Evolutionary conservation across 2,113 vertebrate genomes (phyloP), one percentile per base, ranked within the genome.

Genomic region (Spermophilus dauricus): DNA sequence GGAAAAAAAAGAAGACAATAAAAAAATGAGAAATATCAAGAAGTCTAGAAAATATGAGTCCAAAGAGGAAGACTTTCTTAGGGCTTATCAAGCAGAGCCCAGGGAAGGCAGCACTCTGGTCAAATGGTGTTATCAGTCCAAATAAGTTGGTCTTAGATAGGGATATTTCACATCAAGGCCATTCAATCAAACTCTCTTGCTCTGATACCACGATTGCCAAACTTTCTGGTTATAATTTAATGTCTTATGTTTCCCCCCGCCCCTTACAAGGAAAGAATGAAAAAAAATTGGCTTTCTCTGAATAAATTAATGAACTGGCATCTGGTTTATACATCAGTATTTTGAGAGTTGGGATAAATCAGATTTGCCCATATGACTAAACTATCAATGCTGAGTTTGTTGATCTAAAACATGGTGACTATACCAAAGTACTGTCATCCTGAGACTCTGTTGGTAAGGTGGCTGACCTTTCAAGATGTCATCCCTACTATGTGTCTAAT

Each of bases 161-260:
- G 17, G 8, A 58, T 73, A 13, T 69, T 81, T 93, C 83, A 61
- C n/a, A 92, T 39, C 65, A 82, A 51, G 48, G 48, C 58, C 56
- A 56, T 61, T 32, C 37, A 78, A 65, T 45, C 30, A 76, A 58
- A 5, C 1, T 16, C 5, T 75, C 22, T 67, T 82, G n/a, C 9
- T 92, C 94, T 96, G 51, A 37, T 65, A 69, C 37, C 11, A 20
- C 37, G 82, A 34, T 94, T n/a, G 65, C 30, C 42, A 86, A 86
- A 61, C 13, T 6, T 94, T 28, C 24, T 30, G 42, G 24, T 61
- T 78, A 70, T 91, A 86, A 72, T 76, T 93, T 72, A 73, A 69
- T 61, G 67, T 81, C 24, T 28, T 8, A 28, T 34, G 24, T 39
- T 95, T 70, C 28, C 67, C 67, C 37, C 17, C n/a, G 37, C 67